These are phyloP conservation scores for Ditula angustiorana DNA, from an alignment of 2,888 invertebrate genomes.

Conservation along the genomic window DNA sequence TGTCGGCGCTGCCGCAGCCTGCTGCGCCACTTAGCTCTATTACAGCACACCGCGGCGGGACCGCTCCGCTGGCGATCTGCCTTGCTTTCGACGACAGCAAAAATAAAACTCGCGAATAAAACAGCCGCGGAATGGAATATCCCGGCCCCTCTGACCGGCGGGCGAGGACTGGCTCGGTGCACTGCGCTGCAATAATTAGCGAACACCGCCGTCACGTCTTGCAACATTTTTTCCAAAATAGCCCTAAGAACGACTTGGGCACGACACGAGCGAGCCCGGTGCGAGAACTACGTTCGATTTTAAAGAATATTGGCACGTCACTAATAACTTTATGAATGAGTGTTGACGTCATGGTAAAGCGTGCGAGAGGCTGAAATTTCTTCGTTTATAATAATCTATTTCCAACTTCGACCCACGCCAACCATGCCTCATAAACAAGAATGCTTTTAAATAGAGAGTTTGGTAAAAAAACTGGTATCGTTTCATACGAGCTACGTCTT, in stretches of 20 bases:
- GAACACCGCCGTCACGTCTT: constrained; percentile 41
- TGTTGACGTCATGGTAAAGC: constrained; percentile 68
- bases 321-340: constrained; percentile 75
- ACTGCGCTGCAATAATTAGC: constrained; percentile 46
- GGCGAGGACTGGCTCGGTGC: constrained; percentile 29
- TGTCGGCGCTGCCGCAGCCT: constrained; percentile 50
- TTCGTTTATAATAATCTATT: constrained; percentile 32
- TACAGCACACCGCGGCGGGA: constrained; percentile 67
- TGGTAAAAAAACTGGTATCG: neutral
- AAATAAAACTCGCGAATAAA: constrained; percentile 73
- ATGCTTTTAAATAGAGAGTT: constrained; percentile 22
- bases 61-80: constrained; percentile 51
- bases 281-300: constrained; percentile 50
- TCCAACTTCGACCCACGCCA: constrained; percentile 35
- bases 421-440: constrained; percentile 34
- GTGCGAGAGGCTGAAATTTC: constrained; percentile 36
- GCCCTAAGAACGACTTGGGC: constrained; percentile 48
- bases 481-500: neutral
- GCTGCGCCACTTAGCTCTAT: constrained; percentile 73
- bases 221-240: constrained; percentile 52
- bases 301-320: constrained; percentile 58
- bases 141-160: constrained; percentile 41
- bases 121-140: constrained; percentile 51
- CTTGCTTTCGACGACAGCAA: constrained; percentile 61
- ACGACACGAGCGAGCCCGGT: constrained; percentile 49